These are phyloP conservation scores for Egretta garzetta DNA, from an alignment of 2,113 vertebrate species.

Conservation along the genomic window DNA sequence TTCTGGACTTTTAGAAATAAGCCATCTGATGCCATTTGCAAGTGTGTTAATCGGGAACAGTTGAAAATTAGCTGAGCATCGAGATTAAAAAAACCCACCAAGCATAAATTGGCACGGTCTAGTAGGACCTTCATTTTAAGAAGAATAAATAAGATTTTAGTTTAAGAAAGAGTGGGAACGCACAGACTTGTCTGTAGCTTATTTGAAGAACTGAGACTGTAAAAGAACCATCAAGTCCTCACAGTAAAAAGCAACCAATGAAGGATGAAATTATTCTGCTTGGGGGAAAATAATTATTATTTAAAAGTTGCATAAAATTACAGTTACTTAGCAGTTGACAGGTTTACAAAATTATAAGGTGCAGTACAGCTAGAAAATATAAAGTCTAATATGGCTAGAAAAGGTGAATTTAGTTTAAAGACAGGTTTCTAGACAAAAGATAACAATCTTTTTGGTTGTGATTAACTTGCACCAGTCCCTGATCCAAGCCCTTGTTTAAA, in stretches of 20 bases:
- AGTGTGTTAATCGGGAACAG: neutral
- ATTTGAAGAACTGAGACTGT: neutral
- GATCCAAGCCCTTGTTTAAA: conserved; percentile 23
- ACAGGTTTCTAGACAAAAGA: conserved; percentile 12
- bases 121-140: neutral
- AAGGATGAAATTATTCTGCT: conserved; percentile 5
- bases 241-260: neutral
- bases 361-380: neutral
- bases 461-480: conserved; percentile 45
- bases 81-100: neutral
- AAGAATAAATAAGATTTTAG: neutral
- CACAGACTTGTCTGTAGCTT: neutral
- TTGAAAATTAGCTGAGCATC: neutral
- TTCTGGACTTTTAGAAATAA: neutral
- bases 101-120: neutral
- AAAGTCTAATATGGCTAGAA: neutral
- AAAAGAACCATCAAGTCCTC: neutral
- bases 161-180: neutral
- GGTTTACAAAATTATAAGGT: neutral
- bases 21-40: neutral
- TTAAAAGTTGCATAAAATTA: neutral
- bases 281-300: neutral
- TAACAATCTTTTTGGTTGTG: conserved; percentile 34
- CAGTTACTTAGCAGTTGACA: neutral
- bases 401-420: conserved; percentile 2